Percentiles rank a stretch among this genome's conserved stretches.
phyloP scores from a whole-genome alignment of 2,113 vertebrate species.

The Podilymbus podiceps region DNA sequence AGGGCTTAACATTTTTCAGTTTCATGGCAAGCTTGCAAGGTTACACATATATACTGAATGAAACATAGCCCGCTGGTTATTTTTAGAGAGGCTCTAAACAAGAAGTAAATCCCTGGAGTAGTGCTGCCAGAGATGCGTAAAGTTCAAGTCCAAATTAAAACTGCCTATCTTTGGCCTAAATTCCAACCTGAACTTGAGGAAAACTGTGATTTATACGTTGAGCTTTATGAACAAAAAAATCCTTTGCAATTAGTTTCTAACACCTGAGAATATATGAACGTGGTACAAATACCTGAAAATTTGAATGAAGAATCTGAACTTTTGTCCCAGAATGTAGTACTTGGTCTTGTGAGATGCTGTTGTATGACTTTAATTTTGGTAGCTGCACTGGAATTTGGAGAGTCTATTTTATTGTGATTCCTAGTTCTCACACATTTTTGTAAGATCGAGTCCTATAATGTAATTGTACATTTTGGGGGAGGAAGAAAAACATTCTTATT shows the following conservation, averaged over 20 bases:
- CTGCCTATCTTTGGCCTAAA: constrained; percentile 38
- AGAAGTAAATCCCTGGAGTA: constrained; percentile 51
- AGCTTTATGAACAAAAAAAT: not conserved
- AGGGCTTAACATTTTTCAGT: constrained; percentile 26
- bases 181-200: constrained; percentile 42
- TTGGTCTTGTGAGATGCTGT: not conserved
- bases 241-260: not conserved
- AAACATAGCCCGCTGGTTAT: constrained; percentile 36
- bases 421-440: not conserved
- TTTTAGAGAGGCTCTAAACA: constrained; percentile 59
- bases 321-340: not conserved
- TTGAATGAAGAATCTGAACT: not conserved
- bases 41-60: constrained; percentile 43
- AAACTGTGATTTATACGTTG: not conserved
- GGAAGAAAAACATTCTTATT: not conserved
- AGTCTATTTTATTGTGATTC: not conserved
- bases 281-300: not conserved
- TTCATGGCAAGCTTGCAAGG: constrained; percentile 35
- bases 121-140: constrained; percentile 38
- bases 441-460: not conserved
- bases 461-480: not conserved
- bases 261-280: not conserved
- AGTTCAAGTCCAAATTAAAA: constrained; percentile 66
- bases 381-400: not conserved
- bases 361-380: not conserved